Evolutionary conservation across 2,888 invertebrate genomes (phyloP).

Genomic region (Eumacrocentrus americanus): DNA sequence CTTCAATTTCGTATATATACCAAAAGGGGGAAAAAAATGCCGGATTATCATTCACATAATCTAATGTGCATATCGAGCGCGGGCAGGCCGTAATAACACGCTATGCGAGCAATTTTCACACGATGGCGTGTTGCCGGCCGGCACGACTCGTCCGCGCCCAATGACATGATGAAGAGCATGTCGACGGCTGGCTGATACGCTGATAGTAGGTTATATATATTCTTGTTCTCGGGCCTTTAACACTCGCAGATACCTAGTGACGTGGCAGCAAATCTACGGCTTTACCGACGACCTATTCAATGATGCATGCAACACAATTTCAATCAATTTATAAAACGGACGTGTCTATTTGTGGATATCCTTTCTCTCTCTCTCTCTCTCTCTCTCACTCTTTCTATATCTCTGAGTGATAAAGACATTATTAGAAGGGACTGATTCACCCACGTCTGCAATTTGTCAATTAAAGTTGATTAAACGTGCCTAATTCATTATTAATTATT

Average conservation of each 20-base stretch:
- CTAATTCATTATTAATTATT: background rate
- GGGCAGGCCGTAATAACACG: background rate
- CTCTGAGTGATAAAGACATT: background rate
- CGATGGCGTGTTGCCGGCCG: slow-evolving; percentile 9
- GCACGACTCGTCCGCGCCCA: background rate
- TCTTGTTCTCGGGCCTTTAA: background rate
- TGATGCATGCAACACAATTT: slow-evolving; percentile 1
- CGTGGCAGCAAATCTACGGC: background rate
- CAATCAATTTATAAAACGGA: background rate
- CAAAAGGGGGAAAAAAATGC: background rate
- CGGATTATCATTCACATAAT: background rate
- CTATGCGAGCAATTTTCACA: slow-evolving; percentile 17
- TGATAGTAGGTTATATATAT: background rate
- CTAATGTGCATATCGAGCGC: slow-evolving; percentile 7
- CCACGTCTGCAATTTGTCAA: slow-evolving; percentile 1
- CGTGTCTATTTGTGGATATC: background rate
- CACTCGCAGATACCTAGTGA: background rate
- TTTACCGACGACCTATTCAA: background rate
- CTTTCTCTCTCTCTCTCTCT: background rate
- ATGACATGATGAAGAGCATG: background rate
- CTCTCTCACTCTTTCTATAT: background rate
- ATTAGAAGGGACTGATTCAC: background rate
- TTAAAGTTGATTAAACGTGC: background rate
- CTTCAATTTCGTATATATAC: too few relatives aligned
- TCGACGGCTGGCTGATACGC: background rate